Base-by-base conservation (phyloP, 2,797 vertebrate species). In the Tympanoctomys barrerae region DNA sequence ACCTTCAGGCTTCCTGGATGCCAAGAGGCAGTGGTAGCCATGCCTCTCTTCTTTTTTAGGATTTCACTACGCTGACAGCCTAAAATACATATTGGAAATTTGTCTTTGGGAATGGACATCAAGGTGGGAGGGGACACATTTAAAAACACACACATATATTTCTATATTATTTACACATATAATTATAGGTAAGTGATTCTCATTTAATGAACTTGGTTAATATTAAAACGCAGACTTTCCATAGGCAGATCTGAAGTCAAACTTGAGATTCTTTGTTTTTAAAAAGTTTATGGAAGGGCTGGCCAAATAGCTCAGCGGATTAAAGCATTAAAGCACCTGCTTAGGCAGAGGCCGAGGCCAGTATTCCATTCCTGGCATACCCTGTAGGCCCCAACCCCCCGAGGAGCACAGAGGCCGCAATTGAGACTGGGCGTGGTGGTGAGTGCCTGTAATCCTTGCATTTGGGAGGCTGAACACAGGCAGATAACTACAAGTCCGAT, bases 161-260 rank as follows among this genome's bases (percentile, higher is more conserved):
- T 87, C 1, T 59, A 28, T 21, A 73, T 42, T 12, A 57, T 26
- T n/a, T 26, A 70, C 59, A 57, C 1, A 70, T 33, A 86, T 0
- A 66, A 64, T 16, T 62, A 0, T 75, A 82, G 5, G 39, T 68
- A 59, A 22, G 26, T 54, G 3, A 7, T 64, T 79, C 24, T 28
- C 52, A 75, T 57, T 89, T 84, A 87, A 75, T 77, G 87, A 84
- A 33, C 21, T 61, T n/a, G 5, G 26, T 36, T 89, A 5, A 68
- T 70, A 9, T 61, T 89, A 87, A 89, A 70, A 91, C 68, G 21
- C 4, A 89, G 36, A 94, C 49, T 94, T 94, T 82, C 71, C 10
- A 52, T 54, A n/a, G 85, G 22, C 66, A 16, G 39, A 5, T 46
- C 12, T 68, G 13, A 1, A 16, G 16, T 81, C 66, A 90, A 21